Evolutionary conservation across 2,888 invertebrate genomes (phyloP), one percentile per base, ranked within the genome.

Genomic region (Cheilosia vernalis): DNA sequence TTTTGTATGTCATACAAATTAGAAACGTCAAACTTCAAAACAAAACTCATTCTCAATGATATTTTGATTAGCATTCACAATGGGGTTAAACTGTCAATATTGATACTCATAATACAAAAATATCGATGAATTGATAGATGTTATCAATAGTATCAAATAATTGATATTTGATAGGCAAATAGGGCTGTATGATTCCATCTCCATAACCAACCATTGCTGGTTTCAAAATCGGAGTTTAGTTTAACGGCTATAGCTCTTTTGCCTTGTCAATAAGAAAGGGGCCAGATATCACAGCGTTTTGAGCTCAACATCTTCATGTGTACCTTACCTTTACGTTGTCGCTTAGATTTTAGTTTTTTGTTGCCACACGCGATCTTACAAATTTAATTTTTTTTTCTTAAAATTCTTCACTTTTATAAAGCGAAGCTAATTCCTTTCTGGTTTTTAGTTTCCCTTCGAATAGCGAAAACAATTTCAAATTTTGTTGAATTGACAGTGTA

Each of bases 201-300:
- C 33, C 51, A 51, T 51, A 24, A 47, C 47, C 17, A 47, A 6
- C 19, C 19, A 47, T 55, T 55, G 27, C 10, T 33, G 55, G 53
- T 30, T 19, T 33, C 55, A 55, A 55, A 55, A 55, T 33, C 55
- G n/a, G 55, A 55, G 33, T 30, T 55, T 7, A 55, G 55, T 27
- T 55, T 55, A 33, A 55, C n/a, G 55, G 55, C 55, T 55, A 27
- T 19, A n/a, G n/a, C 33, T 53, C 27, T 27, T 27, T 27, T 6
- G 27, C 27, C n/a, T 19, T 47, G n/a, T 47, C 19, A 47, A 47
- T 4, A 17, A 47, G 47, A 47, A 51, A 7, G 15, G 51, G 51
- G 13, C 51, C 51, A 15, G 24, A 51, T 51, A 51, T 51, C 15
- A 51, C 51, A 24, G 51, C 51, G 9, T 51, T 51, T 51, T 51